A percentile compares a stretch with the other conserved stretches of the same genome.
These are phyloP conservation scores for Cossypha niveicapilla DNA, from an alignment of 2,797 vertebrate genomes.

Conservation along the genomic window DNA sequence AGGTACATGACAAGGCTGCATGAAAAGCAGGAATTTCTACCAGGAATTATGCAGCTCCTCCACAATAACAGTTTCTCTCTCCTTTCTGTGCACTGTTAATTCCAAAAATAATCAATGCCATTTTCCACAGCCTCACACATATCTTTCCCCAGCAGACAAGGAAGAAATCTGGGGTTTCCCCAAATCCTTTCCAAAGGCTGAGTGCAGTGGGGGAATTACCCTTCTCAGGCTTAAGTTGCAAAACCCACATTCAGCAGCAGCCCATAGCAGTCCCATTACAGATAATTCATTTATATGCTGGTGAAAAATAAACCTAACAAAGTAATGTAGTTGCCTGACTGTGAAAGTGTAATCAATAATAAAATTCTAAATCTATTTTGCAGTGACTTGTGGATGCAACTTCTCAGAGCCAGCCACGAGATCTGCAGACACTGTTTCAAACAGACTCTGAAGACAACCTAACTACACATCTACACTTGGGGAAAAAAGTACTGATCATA, in stretches of 20 bases:
- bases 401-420: not conserved
- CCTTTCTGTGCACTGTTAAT: not conserved
- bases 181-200: not conserved
- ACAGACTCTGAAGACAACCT: not conserved
- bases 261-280: not conserved
- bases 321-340: not conserved
- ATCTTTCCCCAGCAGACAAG: not conserved
- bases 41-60: not conserved
- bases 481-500: not conserved
- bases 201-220: not conserved
- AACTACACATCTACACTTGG: not conserved
- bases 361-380: not conserved
- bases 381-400: not conserved
- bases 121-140: not conserved
- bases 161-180: not conserved
- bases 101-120: not conserved
- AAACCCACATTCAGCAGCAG: not conserved
- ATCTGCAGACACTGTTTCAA: not conserved
- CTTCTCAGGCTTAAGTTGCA: not conserved
- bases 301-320: not conserved
- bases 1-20: not conserved
- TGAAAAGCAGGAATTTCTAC: not conserved
- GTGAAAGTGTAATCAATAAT: not conserved
- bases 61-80: not conserved
- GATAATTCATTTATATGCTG: not conserved